These are phyloP conservation scores for Drosophila ohnishii DNA, from an alignment of 1,140 invertebrate species.

Conservation along the genomic window DNA sequence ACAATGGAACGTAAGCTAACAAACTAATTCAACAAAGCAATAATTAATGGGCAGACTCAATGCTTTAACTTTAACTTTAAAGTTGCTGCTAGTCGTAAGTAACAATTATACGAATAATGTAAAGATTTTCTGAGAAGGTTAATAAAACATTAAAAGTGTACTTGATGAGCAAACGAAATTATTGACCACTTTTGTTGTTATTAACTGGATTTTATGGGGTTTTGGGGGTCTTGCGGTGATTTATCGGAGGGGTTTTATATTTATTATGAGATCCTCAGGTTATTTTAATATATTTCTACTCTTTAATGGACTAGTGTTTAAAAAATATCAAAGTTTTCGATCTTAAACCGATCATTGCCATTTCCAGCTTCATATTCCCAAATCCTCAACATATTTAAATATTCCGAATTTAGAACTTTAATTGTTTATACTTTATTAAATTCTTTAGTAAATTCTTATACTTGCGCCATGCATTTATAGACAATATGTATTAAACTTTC, in stretches of 20 bases:
- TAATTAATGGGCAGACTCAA: constrained; percentile 59
- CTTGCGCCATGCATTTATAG: constrained; percentile 43
- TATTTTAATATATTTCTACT: too few species aligned
- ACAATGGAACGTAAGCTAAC: constrained; percentile 63
- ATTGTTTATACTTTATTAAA: constrained; percentile 42
- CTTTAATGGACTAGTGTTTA: too few species aligned
- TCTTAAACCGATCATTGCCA: too few species aligned
- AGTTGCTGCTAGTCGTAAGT: constrained; percentile 68
- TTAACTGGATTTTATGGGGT: too few species aligned
- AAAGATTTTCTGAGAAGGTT: constrained; percentile 71
- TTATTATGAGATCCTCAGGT: too few species aligned
- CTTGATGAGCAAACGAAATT: constrained; percentile 27
- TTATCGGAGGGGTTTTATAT: not conserved
- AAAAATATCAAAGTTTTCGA: too few species aligned
- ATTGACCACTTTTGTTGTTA: not conserved
- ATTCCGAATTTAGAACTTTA: not conserved
- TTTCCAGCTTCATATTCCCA: not conserved
- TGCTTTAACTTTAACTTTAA: constrained; percentile 66
- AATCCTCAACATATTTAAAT: not conserved
- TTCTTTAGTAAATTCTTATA: constrained; percentile 61
- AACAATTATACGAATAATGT: constrained; percentile 67
- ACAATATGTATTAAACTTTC: constrained; percentile 36
- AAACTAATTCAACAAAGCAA: constrained; percentile 67
- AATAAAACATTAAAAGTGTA: constrained; percentile 62
- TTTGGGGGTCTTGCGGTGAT: not conserved